Base-by-base conservation (phyloP, 1,140 invertebrate genomes). In the Laupala kohalensis region DNA sequence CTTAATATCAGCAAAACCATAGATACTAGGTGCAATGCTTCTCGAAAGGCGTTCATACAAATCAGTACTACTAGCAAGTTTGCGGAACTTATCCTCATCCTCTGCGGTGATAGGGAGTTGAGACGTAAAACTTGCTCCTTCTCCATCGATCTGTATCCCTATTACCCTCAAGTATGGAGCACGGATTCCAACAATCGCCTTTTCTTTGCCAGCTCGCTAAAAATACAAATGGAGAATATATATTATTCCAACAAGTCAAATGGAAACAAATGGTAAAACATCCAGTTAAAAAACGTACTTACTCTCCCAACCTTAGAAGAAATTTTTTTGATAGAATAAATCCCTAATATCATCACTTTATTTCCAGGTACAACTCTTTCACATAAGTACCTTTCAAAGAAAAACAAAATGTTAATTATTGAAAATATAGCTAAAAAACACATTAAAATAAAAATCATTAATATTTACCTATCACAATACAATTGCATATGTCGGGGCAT, bases 1-100 rank as follows among this genome's bases (percentile, higher is more conserved):
- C 78, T 99, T 99, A 72, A 99, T 97, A 81, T 99, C 97, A 9
- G 86, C 77, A 66, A 90, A 92, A 1, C 98, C 98, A 82, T 90
- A 99, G 75, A 99, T 99, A 76, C 97, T 98, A 0, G 98, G 97
- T 13, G 98, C 97, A 76, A 99, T 92, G 69, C 94, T 97, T 74
- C 87, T 90, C 0, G 93, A 87, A 70, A 99, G 88, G 70, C 90
- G 89, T 6, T 99, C 94, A 78, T 97, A 97, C 62, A 98, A 85
- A 80, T 98, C 90, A 0, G 91, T 85, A 37, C 89, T 88, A 5
- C 90, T 86, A 6, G 96, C 93, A 73, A 99, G 82, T 75, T 92
- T 84, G 15, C 90, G 82, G 78, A 99, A 98, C 73, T 91, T 85
- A 76, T 98, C 95, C 81, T 99, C 97, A 77, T 99, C 97, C 67